phyloP scores from a whole-genome alignment of 2,113 vertebrate species.

The Hypanus sabinus region DNA sequence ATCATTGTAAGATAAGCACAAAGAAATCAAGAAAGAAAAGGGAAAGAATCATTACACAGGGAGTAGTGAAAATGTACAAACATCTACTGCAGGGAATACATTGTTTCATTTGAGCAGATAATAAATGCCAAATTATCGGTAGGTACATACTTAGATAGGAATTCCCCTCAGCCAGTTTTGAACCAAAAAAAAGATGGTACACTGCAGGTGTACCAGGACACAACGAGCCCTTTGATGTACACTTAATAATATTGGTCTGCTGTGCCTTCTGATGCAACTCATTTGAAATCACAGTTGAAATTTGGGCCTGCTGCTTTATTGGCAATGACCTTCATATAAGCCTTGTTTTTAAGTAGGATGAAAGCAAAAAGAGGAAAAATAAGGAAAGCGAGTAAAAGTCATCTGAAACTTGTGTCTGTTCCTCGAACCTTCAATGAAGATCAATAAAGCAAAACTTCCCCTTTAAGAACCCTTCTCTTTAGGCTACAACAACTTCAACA shows the following conservation, averaged over 20 bases:
- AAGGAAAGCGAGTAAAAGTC: neutral
- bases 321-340: neutral
- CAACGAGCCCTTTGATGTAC: neutral
- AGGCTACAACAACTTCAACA: too few species aligned
- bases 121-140: neutral
- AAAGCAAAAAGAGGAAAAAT: too few species aligned
- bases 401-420: neutral
- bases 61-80: too few species aligned
- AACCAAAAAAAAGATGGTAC: neutral
- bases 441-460: neutral
- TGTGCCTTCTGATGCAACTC: neutral
- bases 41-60: too few species aligned
- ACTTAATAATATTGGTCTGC: neutral
- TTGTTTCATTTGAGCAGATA: too few species aligned
- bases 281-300: neutral
- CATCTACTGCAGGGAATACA: too few species aligned
- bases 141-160: neutral
- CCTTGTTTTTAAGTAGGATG: neutral
- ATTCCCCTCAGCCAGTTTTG: neutral
- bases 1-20: too few species aligned
- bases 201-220: neutral
- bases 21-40: too few species aligned
- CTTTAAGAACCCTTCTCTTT: neutral
- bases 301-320: neutral
- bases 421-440: neutral